Conservation (phyloP, 2,113 vertebrate genomes). For the Ctenodactylus gundi region DNA sequence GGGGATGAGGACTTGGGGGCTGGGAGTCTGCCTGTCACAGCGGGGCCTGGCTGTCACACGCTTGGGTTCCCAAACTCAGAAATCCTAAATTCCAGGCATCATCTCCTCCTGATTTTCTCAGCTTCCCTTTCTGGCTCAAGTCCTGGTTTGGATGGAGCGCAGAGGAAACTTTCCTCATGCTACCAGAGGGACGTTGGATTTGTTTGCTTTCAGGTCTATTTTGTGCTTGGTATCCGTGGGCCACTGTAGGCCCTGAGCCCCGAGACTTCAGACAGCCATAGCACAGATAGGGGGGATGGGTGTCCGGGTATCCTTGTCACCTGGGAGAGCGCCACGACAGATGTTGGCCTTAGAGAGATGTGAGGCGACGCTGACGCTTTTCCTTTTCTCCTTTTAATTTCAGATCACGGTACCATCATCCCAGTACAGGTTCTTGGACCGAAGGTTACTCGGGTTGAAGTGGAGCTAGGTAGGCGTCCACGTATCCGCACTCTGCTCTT, state of each 20-base stretch:
- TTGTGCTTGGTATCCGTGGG: background rate
- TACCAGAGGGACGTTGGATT: background rate
- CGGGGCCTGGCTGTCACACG: background rate
- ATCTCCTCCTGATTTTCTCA: background rate
- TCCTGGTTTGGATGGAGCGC: background rate
- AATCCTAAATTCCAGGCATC: background rate
- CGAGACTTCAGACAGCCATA: background rate
- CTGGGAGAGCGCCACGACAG: background rate
- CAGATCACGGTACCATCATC: background rate
- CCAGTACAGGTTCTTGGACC: slow-evolving; percentile 60
- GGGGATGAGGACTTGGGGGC: background rate
- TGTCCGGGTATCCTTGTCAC: background rate
- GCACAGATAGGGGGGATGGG: too few relatives aligned
- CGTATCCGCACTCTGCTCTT: background rate
- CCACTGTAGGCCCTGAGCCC: background rate
- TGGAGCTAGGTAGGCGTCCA: slow-evolving; percentile 82
- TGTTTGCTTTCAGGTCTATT: background rate
- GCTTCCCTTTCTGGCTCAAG: background rate
- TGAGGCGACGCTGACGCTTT: background rate
- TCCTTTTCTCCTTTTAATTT: slow-evolving; percentile 19
- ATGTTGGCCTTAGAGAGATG: background rate
- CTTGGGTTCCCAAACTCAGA: background rate
- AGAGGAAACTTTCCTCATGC: background rate
- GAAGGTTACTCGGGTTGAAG: slow-evolving; percentile 64
- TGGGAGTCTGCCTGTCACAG: background rate